Conservation (phyloP, 1,140 invertebrate genomes). For the Muscidifurax raptorellus region DNA sequence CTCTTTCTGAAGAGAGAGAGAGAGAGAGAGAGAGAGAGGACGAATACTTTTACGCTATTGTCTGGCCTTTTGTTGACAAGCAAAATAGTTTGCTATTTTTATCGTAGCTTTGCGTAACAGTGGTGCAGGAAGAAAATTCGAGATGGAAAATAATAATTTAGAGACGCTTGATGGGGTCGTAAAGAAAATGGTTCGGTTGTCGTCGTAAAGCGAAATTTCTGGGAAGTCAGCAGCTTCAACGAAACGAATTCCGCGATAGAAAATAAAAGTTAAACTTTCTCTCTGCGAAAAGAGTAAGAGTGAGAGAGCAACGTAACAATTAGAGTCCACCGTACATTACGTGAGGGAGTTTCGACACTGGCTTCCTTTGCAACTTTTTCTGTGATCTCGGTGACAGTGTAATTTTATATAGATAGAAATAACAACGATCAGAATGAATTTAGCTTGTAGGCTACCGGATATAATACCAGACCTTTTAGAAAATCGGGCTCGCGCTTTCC, state of each 20-base stretch:
- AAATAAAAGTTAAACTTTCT: background rate
- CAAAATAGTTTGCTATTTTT: background rate
- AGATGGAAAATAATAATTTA: background rate
- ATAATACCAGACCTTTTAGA: background rate
- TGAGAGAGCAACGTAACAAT: background rate
- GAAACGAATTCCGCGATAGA: background rate
- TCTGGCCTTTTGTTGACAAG: background rate
- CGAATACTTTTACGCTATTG: background rate
- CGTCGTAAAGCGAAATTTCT: background rate
- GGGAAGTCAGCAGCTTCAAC: background rate
- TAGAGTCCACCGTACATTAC: background rate
- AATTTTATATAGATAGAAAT: too few relatives aligned
- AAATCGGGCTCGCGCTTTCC: background rate
- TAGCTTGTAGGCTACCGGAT: background rate
- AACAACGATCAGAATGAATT: too few relatives aligned
- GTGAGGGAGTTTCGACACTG: background rate
- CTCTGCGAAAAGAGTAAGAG: background rate
- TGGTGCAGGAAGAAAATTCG: background rate
- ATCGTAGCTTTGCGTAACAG: background rate
- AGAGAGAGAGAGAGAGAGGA: too few relatives aligned
- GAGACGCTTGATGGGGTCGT: background rate
- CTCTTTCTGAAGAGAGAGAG: too few relatives aligned
- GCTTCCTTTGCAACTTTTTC: too few relatives aligned
- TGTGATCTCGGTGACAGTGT: background rate
- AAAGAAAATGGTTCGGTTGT: background rate